Base-by-base conservation (phyloP, 2,888 invertebrate species). In the Crepidodera aurea region DNA sequence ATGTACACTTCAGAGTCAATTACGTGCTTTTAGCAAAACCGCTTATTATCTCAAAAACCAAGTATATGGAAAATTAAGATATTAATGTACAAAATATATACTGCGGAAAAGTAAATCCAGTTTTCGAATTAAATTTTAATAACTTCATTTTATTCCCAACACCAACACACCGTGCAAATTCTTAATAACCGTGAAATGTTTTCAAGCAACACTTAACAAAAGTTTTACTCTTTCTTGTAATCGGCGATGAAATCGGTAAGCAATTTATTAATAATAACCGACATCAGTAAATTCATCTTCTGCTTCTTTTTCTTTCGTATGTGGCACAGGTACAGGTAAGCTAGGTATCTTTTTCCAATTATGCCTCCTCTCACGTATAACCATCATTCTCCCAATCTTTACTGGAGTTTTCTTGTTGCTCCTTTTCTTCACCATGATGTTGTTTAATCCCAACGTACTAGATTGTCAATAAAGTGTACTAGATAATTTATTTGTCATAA, bases 1-100 rank as follows among this genome's bases (percentile, higher is more conserved):
- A 48, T 48, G 27, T 48, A 29, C 29, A 48, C 48, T 48, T 48
- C 48, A 48, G 19, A 48, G 13, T 48, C 48, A 48, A 48, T 48
- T 48, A 48, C 48, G 22, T 22, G 48, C 48, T 48, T 13, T 27
- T 48, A 48, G 27, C 8, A 48, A 16, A 48, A 27, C 48, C 48
- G 48, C 48, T 48, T 48, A 48, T 48, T 48, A 48, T 48, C 25
- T 48, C 25, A 46, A 46, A 46, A 46, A 46, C 22, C 25, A 19
- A 46, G 22, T 46, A 10, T 22, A 46, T 13, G 46, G 46, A 46
- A 46, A 46, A 46, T 46, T 19, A 46, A 46, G 46, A 46, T 25
- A 27, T 48, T 48, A 27, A 48, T 16, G 27, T 29, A 48, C 48
- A 48, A 27, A 27, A 27, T 48, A 48, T 27, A 48, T 13, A 25